A percentile compares a stretch with the other conserved stretches of the same genome.
phyloP scores from a whole-genome alignment of 2,113 vertebrate species.

The Oenanthe melanoleuca region DNA sequence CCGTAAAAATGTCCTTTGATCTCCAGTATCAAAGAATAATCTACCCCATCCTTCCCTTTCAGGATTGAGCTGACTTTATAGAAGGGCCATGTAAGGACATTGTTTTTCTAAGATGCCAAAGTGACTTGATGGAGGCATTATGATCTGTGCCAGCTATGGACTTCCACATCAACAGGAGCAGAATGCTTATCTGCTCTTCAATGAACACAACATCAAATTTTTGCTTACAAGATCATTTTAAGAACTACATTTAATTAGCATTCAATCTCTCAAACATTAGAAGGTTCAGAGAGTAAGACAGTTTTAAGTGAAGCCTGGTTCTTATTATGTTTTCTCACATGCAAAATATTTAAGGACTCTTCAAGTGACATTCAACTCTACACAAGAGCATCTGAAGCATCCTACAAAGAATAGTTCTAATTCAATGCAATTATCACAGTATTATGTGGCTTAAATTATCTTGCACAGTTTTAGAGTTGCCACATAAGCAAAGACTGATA shows the following conservation, averaged over 20 bases:
- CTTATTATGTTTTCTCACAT: conserved; percentile 60
- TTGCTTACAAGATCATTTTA: background rate
- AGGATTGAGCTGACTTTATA: background rate
- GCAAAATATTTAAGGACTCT: conserved; percentile 31
- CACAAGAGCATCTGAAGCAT: conserved; percentile 39
- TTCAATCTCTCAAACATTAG: background rate
- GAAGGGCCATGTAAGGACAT: background rate
- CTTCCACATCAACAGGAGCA: background rate
- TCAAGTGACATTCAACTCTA: conserved; percentile 39
- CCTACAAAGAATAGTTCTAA: conserved; percentile 29
- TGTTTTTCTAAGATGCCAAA: background rate
- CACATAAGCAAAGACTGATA: background rate
- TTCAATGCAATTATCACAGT: conserved; percentile 46
- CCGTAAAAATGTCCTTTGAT: background rate
- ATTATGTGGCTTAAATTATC: conserved; percentile 8
- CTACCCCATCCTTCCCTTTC: background rate
- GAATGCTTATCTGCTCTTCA: background rate
- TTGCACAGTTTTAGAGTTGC: background rate
- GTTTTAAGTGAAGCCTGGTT: conserved; percentile 12
- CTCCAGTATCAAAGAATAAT: background rate
- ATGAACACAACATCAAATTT: background rate
- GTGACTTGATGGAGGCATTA: background rate
- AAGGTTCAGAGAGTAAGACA: background rate
- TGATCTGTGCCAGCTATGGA: background rate
- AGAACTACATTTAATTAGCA: background rate